Conservation (phyloP, 2,888 invertebrate genomes). For the Graphium colonna region DNA sequence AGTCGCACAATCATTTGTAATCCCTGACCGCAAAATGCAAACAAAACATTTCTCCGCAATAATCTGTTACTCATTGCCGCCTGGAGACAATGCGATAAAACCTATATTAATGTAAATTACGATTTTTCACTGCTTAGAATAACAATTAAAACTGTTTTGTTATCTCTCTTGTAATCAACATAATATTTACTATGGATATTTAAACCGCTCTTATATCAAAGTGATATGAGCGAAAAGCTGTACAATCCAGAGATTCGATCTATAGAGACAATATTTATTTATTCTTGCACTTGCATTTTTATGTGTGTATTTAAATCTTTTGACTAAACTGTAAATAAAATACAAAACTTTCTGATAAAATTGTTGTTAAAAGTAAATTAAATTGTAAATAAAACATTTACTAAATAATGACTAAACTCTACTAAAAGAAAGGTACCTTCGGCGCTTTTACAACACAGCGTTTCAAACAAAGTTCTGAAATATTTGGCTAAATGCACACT, state of each 20-base stretch:
- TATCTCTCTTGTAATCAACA: no score
- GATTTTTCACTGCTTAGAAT: slow-evolving; percentile 17
- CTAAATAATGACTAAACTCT: slow-evolving; percentile 1
- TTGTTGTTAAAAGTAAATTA: no score
- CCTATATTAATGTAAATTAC: no score
- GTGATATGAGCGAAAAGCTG: no score
- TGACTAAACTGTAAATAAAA: no score
- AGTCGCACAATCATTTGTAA: slow-evolving; percentile 19
- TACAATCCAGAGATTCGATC: no score
- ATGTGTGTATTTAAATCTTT: no score
- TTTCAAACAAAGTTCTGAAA: slow-evolving; percentile 60
- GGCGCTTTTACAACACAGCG: slow-evolving; percentile 48
- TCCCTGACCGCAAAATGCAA: slow-evolving; percentile 15
- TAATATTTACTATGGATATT: no score
- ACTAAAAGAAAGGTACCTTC: slow-evolving; percentile 40
- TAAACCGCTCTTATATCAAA: no score
- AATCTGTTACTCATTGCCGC: slow-evolving; percentile 23
- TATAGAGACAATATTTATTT: no score
- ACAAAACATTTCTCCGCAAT: slow-evolving; percentile 26
- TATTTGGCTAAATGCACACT: slow-evolving; percentile 47
- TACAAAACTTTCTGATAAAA: no score
- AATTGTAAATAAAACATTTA: background rate
- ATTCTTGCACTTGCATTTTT: no score
- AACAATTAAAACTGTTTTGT: slow-evolving; percentile 15
- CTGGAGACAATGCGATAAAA: slow-evolving; percentile 18